Conservation (phyloP, 2,797 vertebrate genomes). For the Taenioides sp. region DNA sequence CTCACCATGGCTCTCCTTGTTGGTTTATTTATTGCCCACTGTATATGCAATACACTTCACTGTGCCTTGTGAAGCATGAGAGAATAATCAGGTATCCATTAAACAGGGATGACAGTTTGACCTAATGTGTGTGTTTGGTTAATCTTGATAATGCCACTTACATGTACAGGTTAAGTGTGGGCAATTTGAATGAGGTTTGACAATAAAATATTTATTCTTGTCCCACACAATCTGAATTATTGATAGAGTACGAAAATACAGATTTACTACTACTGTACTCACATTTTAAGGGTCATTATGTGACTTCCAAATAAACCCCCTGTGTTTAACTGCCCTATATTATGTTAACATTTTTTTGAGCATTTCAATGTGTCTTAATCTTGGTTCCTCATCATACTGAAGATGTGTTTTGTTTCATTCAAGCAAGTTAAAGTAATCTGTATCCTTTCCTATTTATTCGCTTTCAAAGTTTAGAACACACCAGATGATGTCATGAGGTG, state of each 20-base stretch:
- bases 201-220: slow-evolving; percentile 67
- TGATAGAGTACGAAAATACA: slow-evolving; percentile 43
- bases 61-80: slow-evolving; percentile 56
- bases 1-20: slow-evolving; percentile 59
- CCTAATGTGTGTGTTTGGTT: slow-evolving; percentile 13
- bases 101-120: background rate
- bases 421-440: background rate
- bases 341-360: background rate
- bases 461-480: background rate
- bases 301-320: background rate
- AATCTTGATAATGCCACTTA: background rate
- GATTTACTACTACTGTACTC: slow-evolving; percentile 31
- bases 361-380: background rate
- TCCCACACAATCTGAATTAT: slow-evolving; percentile 58
- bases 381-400: background rate
- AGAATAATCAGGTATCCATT: slow-evolving; percentile 35
- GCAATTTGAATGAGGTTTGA: slow-evolving; percentile 22
- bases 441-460: background rate
- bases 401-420: too few relatives aligned
- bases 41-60: slow-evolving; percentile 45
- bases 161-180: slow-evolving; percentile 2
- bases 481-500: background rate
- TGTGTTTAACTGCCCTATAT: background rate
- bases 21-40: slow-evolving; percentile 66
- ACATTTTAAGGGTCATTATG: background rate